Evolutionary conservation across 1,140 invertebrate genomes (phyloP).

Genomic region (Aphis craccivora): DNA sequence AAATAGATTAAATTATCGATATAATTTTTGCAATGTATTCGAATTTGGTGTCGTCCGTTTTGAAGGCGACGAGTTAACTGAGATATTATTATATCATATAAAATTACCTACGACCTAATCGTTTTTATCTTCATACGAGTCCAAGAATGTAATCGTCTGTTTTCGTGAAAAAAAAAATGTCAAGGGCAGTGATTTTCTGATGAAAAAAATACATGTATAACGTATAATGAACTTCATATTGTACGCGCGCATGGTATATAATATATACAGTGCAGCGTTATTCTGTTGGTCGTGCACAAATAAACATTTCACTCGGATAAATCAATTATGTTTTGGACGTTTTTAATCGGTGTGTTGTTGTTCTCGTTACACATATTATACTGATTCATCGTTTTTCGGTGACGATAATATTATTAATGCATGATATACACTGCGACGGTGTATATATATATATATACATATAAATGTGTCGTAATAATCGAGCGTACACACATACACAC

Average conservation of each 20-base stretch:
- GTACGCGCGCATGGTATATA: background rate
- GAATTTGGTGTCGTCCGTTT: background rate
- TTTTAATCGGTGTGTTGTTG: conserved; percentile 52
- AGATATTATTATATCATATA: background rate
- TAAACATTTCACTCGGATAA: conserved; percentile 25
- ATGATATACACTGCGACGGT: background rate
- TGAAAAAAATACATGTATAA: background rate
- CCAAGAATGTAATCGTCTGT: conserved; percentile 22
- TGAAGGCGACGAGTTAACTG: background rate
- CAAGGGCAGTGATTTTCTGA: conserved; percentile 17
- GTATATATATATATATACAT: background rate
- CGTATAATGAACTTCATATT: background rate
- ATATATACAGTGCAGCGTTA: conserved; percentile 5
- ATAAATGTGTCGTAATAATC: conserved; percentile 7
- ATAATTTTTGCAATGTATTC: background rate
- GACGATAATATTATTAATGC: conserved; percentile 1
- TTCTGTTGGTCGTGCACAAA: conserved; percentile 23
- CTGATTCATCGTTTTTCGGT: conserved; percentile 41
- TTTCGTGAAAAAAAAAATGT: conserved; percentile 21
- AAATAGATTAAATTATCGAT: conserved; percentile 25
- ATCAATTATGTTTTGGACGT: conserved; percentile 45
- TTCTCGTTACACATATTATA: conserved; percentile 26
- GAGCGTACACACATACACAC: background rate
- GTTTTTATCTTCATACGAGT: background rate
- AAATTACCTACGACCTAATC: conserved; percentile 33